Percentiles rank a stretch among this genome's conserved stretches.
These are phyloP conservation scores for Ptilodon capucinus DNA, from an alignment of 2,888 invertebrate species.

Conservation along the genomic window DNA sequence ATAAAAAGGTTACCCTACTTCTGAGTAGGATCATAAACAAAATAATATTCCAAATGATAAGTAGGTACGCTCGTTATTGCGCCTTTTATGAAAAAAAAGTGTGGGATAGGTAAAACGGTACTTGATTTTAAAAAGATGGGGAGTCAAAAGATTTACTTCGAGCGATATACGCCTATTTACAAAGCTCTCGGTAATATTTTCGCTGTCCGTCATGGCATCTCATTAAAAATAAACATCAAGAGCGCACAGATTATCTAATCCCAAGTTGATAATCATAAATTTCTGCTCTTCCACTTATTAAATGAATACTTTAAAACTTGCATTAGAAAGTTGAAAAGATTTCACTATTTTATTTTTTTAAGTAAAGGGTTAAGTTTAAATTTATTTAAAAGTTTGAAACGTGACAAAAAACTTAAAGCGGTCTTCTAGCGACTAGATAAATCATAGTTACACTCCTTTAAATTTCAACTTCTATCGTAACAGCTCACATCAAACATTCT, in stretches of 20 bases:
- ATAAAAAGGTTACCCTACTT: no score
- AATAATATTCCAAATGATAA: no score
- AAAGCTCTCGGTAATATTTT: conserved; percentile 11
- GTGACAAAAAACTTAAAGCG: conserved; percentile 13
- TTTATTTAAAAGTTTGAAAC: conserved; percentile 13
- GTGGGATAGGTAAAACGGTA: neutral
- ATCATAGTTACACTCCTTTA: conserved; percentile 4
- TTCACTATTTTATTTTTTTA: conserved; percentile 2
- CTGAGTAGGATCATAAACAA: no score
- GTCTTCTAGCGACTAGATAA: conserved; percentile 5
- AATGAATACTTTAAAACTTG: neutral
- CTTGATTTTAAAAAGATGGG: neutral
- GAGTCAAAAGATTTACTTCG: conserved; percentile 9
- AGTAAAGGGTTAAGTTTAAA: conserved; percentile 7
- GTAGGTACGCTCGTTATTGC: neutral
- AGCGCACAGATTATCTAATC: conserved; percentile 8
- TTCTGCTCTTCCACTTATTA: neutral
- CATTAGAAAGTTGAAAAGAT: neutral
- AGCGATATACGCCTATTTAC: conserved; percentile 12
- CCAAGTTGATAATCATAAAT: neutral
- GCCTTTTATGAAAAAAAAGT: neutral
- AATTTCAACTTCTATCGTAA: conserved; percentile 4
- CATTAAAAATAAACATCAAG: conserved; percentile 20
- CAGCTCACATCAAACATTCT: conserved; percentile 24
- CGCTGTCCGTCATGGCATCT: conserved; percentile 7